Evolutionary conservation across 1,140 invertebrate species (phyloP).

Genomic region (Theocolax elegans): DNA sequence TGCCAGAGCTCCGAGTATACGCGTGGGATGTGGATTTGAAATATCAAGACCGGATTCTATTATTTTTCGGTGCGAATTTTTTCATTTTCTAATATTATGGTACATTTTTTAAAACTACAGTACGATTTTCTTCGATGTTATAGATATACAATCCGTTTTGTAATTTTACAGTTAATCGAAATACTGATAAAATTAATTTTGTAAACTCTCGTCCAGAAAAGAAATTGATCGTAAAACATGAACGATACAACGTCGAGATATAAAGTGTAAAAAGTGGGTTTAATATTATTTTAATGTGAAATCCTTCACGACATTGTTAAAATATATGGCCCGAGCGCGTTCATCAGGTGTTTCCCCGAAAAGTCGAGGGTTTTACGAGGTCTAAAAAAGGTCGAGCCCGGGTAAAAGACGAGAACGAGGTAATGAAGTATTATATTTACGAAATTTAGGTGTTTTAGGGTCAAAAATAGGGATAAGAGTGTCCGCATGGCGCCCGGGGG

Average conservation of each 20-base stretch:
- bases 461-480: constrained; percentile 43
- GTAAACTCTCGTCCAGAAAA: not conserved
- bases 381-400: constrained; percentile 52
- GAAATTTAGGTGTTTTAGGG: constrained; percentile 39
- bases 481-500: constrained; percentile 45
- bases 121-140: no score
- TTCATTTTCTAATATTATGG: not conserved
- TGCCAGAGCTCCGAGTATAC: not conserved
- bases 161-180: no score
- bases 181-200: not conserved
- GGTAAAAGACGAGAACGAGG: constrained; percentile 36
- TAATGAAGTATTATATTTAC: constrained; percentile 54
- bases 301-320: constrained; percentile 40
- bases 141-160: no score
- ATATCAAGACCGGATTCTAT: not conserved
- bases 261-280: constrained; percentile 9
- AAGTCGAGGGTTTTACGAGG: constrained; percentile 48
- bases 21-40: not conserved
- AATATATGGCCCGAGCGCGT: constrained; percentile 36
- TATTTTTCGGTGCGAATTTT: not conserved
- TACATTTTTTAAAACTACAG: no score
- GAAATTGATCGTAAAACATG: not conserved
- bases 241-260: constrained; percentile 30
- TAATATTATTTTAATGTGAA: constrained; percentile 33
- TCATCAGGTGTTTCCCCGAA: constrained; percentile 46